Conservation (phyloP, 1,140 invertebrate genomes). For the Rhopalosiphum maidis region DNA sequence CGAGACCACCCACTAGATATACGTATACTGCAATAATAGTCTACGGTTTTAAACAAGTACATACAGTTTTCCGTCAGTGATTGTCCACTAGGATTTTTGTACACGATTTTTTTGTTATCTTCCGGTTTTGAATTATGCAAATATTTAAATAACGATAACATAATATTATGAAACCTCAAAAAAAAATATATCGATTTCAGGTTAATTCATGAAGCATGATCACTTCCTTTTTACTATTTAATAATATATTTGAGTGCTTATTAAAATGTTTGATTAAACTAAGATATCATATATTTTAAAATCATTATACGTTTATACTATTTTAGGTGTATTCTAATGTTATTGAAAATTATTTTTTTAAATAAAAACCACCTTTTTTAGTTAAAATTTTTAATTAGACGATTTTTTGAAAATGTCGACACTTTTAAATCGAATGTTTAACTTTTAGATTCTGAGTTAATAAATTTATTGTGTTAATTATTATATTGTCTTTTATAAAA, state of each 20-base stretch:
- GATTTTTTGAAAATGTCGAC: background rate
- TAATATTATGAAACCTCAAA: background rate
- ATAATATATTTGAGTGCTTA: background rate
- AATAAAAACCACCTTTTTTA: background rate
- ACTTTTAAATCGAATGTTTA: too few species aligned
- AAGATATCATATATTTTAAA: background rate
- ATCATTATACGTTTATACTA: background rate
- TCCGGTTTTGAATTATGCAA: background rate
- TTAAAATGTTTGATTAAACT: background rate
- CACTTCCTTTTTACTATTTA: background rate
- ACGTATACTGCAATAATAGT: background rate
- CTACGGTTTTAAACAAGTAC: background rate
- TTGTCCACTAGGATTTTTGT: background rate
- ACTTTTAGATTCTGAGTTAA: background rate
- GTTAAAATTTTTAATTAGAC: background rate
- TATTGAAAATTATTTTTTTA: background rate
- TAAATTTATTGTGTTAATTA: background rate
- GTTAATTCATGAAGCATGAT: background rate
- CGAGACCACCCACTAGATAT: background rate
- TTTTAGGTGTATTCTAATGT: background rate
- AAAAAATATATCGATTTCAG: background rate
- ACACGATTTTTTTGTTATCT: background rate
- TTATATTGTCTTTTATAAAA: background rate
- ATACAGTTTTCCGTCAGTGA: background rate
- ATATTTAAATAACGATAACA: background rate